phyloP scores from a whole-genome alignment of 2,113 vertebrate genomes.

The Mandrillus leucophaeus region DNA sequence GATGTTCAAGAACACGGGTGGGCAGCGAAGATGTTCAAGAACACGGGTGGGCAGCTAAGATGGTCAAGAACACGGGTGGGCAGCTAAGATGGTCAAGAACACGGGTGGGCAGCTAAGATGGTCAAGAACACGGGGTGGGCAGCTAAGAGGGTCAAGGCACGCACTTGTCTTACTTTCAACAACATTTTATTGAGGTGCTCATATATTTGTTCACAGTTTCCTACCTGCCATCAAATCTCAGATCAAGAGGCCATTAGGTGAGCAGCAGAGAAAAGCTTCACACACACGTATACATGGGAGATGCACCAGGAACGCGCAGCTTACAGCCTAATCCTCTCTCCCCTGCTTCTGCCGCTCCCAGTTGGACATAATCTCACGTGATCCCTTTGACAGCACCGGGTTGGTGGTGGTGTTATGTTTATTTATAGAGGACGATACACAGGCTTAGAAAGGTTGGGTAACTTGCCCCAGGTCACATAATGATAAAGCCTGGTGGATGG shows the following conservation, averaged over 20 bases:
- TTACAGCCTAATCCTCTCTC: fast-evolving
- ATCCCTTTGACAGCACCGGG: background rate
- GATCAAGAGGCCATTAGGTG: background rate
- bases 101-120: fast-evolving
- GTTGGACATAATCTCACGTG: background rate
- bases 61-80: fast-evolving
- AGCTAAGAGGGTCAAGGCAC: fast-evolving
- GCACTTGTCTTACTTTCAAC: background rate
- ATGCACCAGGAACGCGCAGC: background rate
- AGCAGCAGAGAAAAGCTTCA: background rate
- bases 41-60: too few relatives aligned
- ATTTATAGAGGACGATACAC: background rate
- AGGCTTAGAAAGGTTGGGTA: background rate
- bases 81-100: background rate
- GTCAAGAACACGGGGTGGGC: fast-evolving
- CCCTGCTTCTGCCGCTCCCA: fast-evolving
- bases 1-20: fast-evolving
- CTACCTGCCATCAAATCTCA: background rate
- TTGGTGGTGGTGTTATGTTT: too few relatives aligned
- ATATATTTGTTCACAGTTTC: background rate
- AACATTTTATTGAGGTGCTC: background rate
- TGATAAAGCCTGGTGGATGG: background rate
- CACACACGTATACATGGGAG: fast-evolving
- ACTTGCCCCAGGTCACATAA: background rate
- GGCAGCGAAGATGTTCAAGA: background rate